Conservation (phyloP, 2,797 vertebrate species). For the Crypturellus tataupa region DNA sequence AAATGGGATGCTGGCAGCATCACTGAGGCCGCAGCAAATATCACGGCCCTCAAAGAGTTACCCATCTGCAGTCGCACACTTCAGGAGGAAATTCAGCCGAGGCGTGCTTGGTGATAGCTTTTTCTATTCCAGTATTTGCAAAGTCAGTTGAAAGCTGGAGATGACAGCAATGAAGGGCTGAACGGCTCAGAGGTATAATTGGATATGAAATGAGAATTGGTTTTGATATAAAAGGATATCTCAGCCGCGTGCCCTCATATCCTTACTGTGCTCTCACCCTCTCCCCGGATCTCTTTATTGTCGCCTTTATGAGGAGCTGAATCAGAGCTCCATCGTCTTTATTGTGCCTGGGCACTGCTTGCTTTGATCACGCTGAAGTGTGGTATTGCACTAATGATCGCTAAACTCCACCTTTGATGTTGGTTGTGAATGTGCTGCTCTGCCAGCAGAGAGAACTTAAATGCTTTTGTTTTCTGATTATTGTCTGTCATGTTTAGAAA, state of each 20-base stretch:
- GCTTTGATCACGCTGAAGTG: slow-evolving; percentile 50
- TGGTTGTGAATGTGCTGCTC: slow-evolving; percentile 12
- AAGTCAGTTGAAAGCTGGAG: slow-evolving; percentile 14
- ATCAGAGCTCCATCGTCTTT: slow-evolving; percentile 26
- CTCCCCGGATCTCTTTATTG: neutral
- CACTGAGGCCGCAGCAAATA: neutral
- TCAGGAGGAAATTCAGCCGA: neutral
- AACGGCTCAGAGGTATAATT: slow-evolving; percentile 28
- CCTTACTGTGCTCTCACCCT: neutral
- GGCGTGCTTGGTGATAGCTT: neutral
- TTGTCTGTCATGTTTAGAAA: slow-evolving; percentile 48
- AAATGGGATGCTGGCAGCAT: neutral
- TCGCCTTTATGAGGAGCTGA: slow-evolving; percentile 24
- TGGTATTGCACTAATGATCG: neutral
- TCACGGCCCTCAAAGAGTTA: neutral
- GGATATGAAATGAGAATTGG: slow-evolving; percentile 33
- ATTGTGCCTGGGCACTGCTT: slow-evolving; percentile 3
- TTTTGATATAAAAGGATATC: slow-evolving; percentile 43
- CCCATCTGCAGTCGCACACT: neutral
- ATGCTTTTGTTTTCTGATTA: slow-evolving; percentile 61
- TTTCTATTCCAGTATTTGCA: neutral
- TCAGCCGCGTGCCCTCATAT: neutral
- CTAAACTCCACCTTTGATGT: slow-evolving; percentile 57
- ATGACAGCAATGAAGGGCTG: slow-evolving; percentile 4
- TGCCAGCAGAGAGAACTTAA: slow-evolving; percentile 19